These are phyloP conservation scores for Lates japonicus DNA, from an alignment of 2,797 vertebrate species.

Conservation along the genomic window DNA sequence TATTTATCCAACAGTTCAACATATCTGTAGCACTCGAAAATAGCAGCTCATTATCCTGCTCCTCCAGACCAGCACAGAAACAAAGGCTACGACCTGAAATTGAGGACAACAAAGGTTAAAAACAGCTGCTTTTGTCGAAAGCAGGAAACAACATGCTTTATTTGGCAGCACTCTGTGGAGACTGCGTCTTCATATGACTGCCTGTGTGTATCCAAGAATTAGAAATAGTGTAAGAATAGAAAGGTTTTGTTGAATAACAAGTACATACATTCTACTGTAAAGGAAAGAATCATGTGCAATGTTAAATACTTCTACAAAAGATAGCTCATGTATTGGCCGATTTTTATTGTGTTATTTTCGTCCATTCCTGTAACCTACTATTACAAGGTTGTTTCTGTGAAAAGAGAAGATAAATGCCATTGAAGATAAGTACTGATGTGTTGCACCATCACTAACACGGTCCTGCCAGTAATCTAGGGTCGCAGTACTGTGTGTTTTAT, in stretches of 20 bases:
- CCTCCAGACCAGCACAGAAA: too few species aligned
- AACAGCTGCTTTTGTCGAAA: too few species aligned
- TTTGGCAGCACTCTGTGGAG: neutral
- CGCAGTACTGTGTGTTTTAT: conserved; percentile 15
- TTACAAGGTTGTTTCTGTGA: neutral
- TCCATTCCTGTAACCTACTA: neutral
- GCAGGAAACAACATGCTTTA: neutral
- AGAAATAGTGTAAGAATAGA: neutral
- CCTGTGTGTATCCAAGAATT: too few species aligned
- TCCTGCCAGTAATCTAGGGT: neutral
- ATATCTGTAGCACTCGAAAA: too few species aligned
- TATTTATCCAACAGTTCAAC: too few species aligned
- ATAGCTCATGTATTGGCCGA: too few species aligned
- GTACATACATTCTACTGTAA: neutral
- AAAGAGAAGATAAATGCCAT: neutral
- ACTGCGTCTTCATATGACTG: too few species aligned
- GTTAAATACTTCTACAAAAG: too few species aligned
- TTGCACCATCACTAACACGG: neutral
- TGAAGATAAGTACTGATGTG: neutral
- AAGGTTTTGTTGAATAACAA: neutral
- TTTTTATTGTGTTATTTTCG: neutral
- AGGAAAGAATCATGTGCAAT: neutral
- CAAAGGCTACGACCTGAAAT: too few species aligned
- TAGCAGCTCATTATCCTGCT: too few species aligned
- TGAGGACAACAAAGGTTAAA: too few species aligned